Percentiles rank a stretch among this genome's conserved stretches.
Conservation (phyloP, 2,797 vertebrate genomes). For the Buceros bicornis region DNA sequence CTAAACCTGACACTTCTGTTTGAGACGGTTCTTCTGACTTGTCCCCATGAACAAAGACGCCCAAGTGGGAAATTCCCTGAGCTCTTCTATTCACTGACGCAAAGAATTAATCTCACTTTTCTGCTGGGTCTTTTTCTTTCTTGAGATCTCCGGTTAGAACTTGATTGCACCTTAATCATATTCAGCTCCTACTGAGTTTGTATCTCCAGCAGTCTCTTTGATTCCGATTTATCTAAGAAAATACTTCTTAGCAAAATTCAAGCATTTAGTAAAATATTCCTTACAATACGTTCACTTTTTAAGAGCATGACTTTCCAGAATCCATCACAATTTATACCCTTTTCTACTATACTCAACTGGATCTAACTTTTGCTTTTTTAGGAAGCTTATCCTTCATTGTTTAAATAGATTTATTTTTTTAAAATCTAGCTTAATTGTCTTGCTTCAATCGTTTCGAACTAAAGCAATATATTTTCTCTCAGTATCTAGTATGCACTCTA, state of each 20-base stretch:
- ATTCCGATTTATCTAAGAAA: background rate
- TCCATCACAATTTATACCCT: background rate
- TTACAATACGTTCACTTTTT: background rate
- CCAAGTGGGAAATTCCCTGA: background rate
- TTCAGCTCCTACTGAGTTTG: background rate
- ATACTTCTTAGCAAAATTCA: background rate
- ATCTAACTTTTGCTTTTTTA: background rate
- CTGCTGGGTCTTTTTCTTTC: background rate
- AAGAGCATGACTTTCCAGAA: background rate
- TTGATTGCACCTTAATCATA: background rate
- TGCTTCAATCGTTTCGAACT: background rate
- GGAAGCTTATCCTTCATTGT: background rate
- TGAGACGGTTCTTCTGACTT: background rate
- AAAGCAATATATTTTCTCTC: background rate
- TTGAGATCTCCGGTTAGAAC: background rate
- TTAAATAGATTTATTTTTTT: background rate
- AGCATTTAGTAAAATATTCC: background rate
- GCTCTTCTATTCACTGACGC: background rate
- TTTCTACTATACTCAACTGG: background rate
- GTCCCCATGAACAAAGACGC: background rate
- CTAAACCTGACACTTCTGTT: background rate
- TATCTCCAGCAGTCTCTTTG: background rate
- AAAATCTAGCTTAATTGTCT: background rate
- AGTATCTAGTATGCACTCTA: background rate
- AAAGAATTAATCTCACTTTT: background rate